A percentile compares a stretch with the other conserved stretches of the same genome.
Conservation (phyloP, 2,888 invertebrate genomes). For the Mactromeris polynyma region DNA sequence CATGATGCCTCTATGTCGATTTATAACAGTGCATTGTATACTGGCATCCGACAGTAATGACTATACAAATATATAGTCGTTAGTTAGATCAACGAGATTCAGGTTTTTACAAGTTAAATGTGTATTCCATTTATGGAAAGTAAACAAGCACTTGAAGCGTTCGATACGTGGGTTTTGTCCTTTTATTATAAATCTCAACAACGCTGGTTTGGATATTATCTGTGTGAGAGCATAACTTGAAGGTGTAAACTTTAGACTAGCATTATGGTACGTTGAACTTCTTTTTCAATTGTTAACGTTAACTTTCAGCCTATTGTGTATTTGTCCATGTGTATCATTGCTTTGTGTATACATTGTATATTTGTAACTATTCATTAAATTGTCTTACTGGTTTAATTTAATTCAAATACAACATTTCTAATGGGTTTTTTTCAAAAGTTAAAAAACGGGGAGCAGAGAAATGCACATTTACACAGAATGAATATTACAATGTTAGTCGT, state of each 20-base stretch:
- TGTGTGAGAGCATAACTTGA: not conserved
- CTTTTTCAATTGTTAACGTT: no score
- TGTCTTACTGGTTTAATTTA: no score
- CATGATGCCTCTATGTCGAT: not conserved
- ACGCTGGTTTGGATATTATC: not conserved
- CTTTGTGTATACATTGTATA: no score
- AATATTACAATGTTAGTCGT: no score
- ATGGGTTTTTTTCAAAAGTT: no score
- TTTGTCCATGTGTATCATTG: no score
- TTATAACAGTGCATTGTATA: not conserved
- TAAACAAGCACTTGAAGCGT: conserved; percentile 33
- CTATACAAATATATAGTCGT: not conserved
- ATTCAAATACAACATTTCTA: no score
- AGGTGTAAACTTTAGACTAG: not conserved
- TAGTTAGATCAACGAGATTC: conserved; percentile 10
- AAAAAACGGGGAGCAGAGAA: no score
- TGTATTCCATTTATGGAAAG: conserved; percentile 38
- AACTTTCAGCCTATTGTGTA: no score
- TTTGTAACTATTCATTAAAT: no score
- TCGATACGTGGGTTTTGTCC: conserved; percentile 8
- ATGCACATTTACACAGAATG: no score
- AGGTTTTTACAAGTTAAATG: conserved; percentile 31
- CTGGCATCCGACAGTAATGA: not conserved
- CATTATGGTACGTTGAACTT: not conserved
- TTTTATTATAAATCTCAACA: conserved; percentile 6